Evolutionary conservation across 2,888 invertebrate species (phyloP), one percentile per base, ranked within the genome.

Genomic region (Cerastoderma edule): DNA sequence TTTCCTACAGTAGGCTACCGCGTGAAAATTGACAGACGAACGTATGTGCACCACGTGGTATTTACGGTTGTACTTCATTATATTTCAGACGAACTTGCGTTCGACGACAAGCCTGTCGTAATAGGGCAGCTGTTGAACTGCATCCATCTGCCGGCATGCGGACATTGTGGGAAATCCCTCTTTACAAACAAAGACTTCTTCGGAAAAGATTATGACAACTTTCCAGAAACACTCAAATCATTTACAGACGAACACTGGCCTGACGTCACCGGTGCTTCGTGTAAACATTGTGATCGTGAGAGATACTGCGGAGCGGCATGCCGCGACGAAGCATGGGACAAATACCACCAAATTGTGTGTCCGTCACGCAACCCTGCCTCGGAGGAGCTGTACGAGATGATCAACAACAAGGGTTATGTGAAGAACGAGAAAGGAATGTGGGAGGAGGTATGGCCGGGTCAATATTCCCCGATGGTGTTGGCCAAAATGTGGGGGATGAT

Each of bases 51-150:
- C n/a, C n/a, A n/a, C n/a, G n/a, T n/a, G n/a, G n/a, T n/a, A n/a
- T n/a, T n/a, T n/a, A n/a, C n/a, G n/a, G n/a, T n/a, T n/a, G n/a
- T n/a, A n/a, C n/a, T n/a, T n/a, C n/a, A n/a, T n/a, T n/a, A n/a
- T n/a, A 8, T 66, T 80, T 46, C 70, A 83, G 97, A 96, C 0
- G 96, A 96, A 85, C 93, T 95, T 22, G 96, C 98, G 79, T 95
- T 98, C 85, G 96, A 96, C 92, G 99, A 99, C 92, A 95, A 95
- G 74, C 98, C 99, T 0, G 93, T 98, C 68, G 96, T 98, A 30
- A 96, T 96, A 19, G 96, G 96, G 86, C 98, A 98, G 92, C 97
- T 97, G 92, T 95, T 90, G 5, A 75, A 79, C 39, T 83, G 82
- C 16, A 97, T 97, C 97, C 97, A 98, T 92, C 94, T 95, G 22